Conservation (phyloP, 2,888 invertebrate species). For the Hipparchia sbordonii region DNA sequence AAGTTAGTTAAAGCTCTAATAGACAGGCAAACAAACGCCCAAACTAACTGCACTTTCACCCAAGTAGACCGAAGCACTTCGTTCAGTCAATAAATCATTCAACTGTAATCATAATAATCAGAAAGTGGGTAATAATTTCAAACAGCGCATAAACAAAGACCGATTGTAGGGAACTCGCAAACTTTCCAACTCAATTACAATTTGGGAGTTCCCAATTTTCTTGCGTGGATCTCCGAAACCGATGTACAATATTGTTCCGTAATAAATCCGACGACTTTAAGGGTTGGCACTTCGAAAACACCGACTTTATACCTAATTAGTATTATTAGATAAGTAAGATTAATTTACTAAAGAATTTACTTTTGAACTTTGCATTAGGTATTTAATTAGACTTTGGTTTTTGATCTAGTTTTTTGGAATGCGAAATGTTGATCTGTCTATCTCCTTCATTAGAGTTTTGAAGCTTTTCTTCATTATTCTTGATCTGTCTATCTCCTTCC, state of each 20-base stretch:
- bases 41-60: no score
- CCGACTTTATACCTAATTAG: neutral
- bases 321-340: no score
- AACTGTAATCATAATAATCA: conserved; percentile 18
- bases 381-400: no score
- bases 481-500: no score
- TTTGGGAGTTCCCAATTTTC: conserved; percentile 33
- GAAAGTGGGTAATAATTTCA: conserved; percentile 32
- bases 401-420: no score
- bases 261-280: conserved; percentile 8
- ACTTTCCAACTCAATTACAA: conserved; percentile 30
- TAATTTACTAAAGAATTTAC: no score
- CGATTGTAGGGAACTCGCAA: conserved; percentile 29
- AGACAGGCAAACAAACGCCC: no score
- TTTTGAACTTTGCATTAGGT: no score
- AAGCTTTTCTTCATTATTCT: no score
- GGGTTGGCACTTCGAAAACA: neutral
- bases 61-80: neutral
- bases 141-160: conserved; percentile 30
- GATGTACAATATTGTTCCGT: conserved; percentile 24
- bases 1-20: no score
- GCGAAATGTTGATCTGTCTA: no score
- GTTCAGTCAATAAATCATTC: conserved; percentile 25
- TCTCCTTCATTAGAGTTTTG: no score
- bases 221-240: conserved; percentile 27